These are phyloP conservation scores for Tigriopus japonicus DNA, from an alignment of 1,140 invertebrate species.

Conservation along the genomic window DNA sequence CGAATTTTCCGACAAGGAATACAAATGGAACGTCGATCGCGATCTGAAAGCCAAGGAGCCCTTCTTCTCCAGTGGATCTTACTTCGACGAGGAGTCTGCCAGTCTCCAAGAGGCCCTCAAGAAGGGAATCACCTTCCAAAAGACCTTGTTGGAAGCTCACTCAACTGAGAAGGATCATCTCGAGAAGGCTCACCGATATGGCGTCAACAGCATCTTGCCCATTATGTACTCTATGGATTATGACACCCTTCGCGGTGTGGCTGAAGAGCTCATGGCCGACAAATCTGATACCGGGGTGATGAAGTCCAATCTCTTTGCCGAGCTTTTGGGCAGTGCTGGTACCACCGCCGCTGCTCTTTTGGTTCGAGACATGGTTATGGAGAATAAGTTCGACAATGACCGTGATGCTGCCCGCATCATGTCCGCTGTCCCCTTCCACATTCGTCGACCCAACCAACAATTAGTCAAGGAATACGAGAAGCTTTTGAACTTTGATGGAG, in stretches of 20 bases:
- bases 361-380: constrained; percentile 4
- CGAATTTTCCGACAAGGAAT: constrained; percentile 6
- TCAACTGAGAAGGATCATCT: background rate
- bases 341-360: constrained; percentile 12
- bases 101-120: background rate
- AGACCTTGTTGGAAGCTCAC: background rate
- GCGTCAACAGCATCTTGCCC: background rate
- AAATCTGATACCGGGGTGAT: constrained; percentile 5
- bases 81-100: background rate
- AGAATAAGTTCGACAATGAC: constrained; percentile 5
- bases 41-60: constrained; percentile 8
- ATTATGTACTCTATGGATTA: constrained; percentile 9
- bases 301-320: constrained; percentile 4
- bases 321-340: constrained; percentile 8
- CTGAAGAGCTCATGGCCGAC: constrained; percentile 3
- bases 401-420: constrained; percentile 1
- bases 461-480: constrained; percentile 6
- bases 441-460: constrained; percentile 6
- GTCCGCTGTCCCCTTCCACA: constrained; percentile 4
- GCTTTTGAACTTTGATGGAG: background rate
- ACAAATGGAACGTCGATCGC: constrained; percentile 9
- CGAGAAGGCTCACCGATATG: constrained; percentile 1
- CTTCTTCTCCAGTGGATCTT: background rate
- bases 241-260: background rate
- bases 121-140: background rate